Percentiles rank a stretch among this genome's conserved stretches.
Conservation (phyloP, 2,888 invertebrate genomes). For the Cantharis rufa region DNA sequence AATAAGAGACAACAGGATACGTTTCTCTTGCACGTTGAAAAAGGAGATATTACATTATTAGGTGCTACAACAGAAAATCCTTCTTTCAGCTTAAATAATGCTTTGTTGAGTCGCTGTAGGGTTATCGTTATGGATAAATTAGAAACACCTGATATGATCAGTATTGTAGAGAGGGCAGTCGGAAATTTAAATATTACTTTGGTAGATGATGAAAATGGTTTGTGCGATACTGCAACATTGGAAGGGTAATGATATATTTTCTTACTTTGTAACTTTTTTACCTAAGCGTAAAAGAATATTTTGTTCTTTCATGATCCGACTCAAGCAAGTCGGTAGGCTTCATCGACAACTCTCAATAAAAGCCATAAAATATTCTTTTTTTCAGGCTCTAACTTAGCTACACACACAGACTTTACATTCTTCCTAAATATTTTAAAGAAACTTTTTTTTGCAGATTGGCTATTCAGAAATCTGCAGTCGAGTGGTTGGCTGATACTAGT, state of each 20-base stretch:
- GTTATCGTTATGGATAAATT: slow-evolving; percentile 78
- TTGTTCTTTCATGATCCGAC: no score
- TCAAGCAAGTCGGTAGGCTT: no score
- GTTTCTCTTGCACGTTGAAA: slow-evolving; percentile 79
- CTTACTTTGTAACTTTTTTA: background rate
- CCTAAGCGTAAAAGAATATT: no score
- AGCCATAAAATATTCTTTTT: no score
- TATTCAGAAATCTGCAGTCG: slow-evolving; percentile 65
- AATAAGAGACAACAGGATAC: slow-evolving; percentile 84
- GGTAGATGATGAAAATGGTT: slow-evolving; percentile 33
- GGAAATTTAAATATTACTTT: slow-evolving; percentile 49
- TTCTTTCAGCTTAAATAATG: slow-evolving; percentile 81
- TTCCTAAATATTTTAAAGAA: no score
- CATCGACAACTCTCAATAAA: no score
- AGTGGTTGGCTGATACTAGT: slow-evolving; percentile 74
- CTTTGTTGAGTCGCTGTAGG: slow-evolving; percentile 76
- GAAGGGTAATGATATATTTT: background rate
- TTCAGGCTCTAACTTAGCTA: no score
- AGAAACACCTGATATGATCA: slow-evolving; percentile 60
- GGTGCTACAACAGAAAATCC: slow-evolving; percentile 90
- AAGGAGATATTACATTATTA: slow-evolving; percentile 75
- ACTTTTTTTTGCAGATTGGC: slow-evolving; percentile 32
- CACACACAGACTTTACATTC: background rate
- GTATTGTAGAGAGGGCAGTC: slow-evolving; percentile 67
- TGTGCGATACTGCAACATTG: background rate